These are phyloP conservation scores for Vesta saturnalis DNA, from an alignment of 2,888 invertebrate genomes.

Conservation along the genomic window DNA sequence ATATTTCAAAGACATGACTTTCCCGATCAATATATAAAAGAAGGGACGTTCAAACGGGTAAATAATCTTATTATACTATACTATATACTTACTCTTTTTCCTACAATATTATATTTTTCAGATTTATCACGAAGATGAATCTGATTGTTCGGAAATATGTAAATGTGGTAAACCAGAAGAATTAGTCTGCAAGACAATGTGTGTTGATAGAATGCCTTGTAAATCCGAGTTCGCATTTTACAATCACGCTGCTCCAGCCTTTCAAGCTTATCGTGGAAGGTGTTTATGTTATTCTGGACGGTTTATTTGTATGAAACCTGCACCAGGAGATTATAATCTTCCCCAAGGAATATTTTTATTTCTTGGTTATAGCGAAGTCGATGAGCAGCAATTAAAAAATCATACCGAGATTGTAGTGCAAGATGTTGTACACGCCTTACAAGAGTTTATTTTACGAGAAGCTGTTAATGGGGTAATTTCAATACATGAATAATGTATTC, in stretches of 20 bases:
- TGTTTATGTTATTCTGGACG: slow-evolving; percentile 92
- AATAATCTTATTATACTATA: slow-evolving; percentile 51
- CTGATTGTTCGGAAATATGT: slow-evolving; percentile 91
- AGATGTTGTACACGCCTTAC: slow-evolving; percentile 84
- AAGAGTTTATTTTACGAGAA: slow-evolving; percentile 79
- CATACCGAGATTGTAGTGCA: slow-evolving; percentile 86
- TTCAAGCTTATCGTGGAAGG: slow-evolving; percentile 88
- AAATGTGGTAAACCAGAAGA: slow-evolving; percentile 82
- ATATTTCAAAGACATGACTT: slow-evolving; percentile 85
- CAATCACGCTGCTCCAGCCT: slow-evolving; percentile 90
- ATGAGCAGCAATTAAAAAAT: slow-evolving; percentile 80
- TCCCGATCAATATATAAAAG: slow-evolving; percentile 84
- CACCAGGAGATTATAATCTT: slow-evolving; percentile 77
- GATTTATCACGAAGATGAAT: slow-evolving; percentile 85
- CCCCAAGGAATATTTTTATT: slow-evolving; percentile 89
- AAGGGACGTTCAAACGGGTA: slow-evolving; percentile 87
- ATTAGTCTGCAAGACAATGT: slow-evolving; percentile 87
- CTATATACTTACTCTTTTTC: not conserved
- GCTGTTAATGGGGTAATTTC: slow-evolving; percentile 74
- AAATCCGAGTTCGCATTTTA: slow-evolving; percentile 89
- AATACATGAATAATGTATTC: not conserved
- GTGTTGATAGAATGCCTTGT: slow-evolving; percentile 87
- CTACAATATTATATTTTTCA: slow-evolving; percentile 56
- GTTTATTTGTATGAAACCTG: slow-evolving; percentile 92
- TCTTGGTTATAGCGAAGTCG: slow-evolving; percentile 90